Base-by-base conservation (phyloP, 1,140 invertebrate species). In the Drosophila pruinosa region DNA sequence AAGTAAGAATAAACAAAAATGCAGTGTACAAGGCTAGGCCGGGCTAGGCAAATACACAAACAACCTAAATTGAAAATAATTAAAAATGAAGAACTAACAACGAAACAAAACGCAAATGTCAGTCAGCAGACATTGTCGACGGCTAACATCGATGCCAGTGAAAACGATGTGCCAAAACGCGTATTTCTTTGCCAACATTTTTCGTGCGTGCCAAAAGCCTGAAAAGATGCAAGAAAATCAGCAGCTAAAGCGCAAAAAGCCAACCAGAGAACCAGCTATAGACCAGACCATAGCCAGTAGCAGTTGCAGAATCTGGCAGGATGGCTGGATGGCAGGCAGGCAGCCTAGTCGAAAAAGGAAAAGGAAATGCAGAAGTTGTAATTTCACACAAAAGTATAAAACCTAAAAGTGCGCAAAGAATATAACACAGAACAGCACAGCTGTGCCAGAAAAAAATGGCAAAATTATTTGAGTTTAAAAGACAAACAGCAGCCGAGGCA, bases 381-480 rank as follows among this genome's bases (percentile, higher is more conserved):
- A 81, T 86, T 86, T 88, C 82, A 81, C 81, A 88, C 81, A 86
- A 88, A 86, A 80, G 74, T 77, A 81, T 72, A 78, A 86, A 81
- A 81, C 82, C 81, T 81, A 86, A 86, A 81, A 86, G 86, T 81
- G 67, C 62, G 58, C 57, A 65, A 69, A 67, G 63, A 68, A 28
- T 65, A 12, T 43, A 43, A 48, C 59, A 75, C 54, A 75, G 48
- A 39, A 41, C 36, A 36, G 19, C 12, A 56, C 56, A 69, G 48
- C 34, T 31, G 38, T 57, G 39, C 57, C 70, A 81, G 64, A 70
- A 80, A 74, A 80, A 88, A 78, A 73, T 78, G 59, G 73, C 48
- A 77, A 88, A 86, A 86, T 88, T 86, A 86, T 86, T 86, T 86
- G 74, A 88, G 81, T 86, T 86, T 86, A 88, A 86, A 86, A 86